These are phyloP conservation scores for Uloborus plumipes DNA, from an alignment of 2,888 invertebrate species.

Conservation along the genomic window DNA sequence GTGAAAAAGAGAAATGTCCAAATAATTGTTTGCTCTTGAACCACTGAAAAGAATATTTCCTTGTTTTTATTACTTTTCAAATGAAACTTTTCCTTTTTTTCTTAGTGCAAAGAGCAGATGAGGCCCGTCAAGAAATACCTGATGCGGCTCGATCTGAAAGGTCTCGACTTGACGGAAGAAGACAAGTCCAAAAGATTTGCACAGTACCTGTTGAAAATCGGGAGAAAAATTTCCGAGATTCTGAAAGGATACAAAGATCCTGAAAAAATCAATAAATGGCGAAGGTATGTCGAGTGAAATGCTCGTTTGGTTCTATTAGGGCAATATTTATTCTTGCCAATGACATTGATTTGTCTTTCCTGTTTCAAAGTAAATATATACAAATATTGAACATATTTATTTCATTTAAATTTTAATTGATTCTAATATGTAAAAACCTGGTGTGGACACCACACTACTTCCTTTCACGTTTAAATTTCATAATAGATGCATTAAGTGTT, in stretches of 20 bases:
- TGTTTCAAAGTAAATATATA: no score
- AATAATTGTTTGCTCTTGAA: no score
- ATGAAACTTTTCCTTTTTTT: constrained; percentile 3
- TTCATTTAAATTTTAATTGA: no score
- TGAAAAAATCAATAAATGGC: constrained; percentile 91
- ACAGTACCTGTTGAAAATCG: constrained; percentile 90
- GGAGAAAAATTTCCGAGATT: constrained; percentile 91
- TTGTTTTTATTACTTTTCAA: not conserved
- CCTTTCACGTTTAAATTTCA: no score
- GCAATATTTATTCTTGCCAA: no score
- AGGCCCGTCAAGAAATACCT: constrained; percentile 95
- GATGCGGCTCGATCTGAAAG: constrained; percentile 91
- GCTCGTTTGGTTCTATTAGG: no score
- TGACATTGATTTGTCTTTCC: no score
- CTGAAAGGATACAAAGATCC: constrained; percentile 85
- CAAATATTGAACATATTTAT: no score
- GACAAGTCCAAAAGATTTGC: constrained; percentile 90
- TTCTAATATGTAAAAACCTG: no score
- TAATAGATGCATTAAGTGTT: no score
- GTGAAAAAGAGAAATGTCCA: not conserved
- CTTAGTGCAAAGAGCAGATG: constrained; percentile 96
- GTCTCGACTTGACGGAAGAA: constrained; percentile 79
- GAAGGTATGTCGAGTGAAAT: constrained; percentile 74
- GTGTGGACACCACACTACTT: no score
- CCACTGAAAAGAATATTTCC: no score